Percentiles rank a stretch among this genome's conserved stretches.
Evolutionary conservation across 2,797 vertebrate genomes (phyloP).

Genomic region (Lacerta bilineata): DNA sequence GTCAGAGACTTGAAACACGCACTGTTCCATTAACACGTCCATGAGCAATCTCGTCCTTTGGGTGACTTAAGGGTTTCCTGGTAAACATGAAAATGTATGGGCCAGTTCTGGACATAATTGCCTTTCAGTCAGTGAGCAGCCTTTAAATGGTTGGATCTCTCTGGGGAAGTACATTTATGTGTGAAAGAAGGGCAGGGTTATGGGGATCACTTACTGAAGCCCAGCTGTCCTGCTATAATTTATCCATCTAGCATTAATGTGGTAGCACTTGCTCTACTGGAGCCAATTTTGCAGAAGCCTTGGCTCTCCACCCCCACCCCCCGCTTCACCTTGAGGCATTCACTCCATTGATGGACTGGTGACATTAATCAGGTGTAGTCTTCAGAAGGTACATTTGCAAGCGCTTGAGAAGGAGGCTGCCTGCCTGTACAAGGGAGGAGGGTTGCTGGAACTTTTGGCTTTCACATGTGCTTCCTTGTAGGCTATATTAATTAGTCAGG

Average conservation of each 20-base stretch:
- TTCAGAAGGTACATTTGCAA: constrained; percentile 68
- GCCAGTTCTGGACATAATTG: constrained; percentile 61
- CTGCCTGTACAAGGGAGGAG: constrained; percentile 54
- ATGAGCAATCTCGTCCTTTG: constrained; percentile 51
- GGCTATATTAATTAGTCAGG: constrained; percentile 70
- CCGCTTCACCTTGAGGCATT: constrained; percentile 46
- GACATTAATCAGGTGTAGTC: constrained; percentile 72
- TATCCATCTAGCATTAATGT: constrained; percentile 46
- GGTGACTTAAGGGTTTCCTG: constrained; percentile 61
- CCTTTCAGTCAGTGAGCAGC: constrained; percentile 47
- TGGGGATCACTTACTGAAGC: constrained; percentile 62
- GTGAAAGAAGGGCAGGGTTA: constrained; percentile 58
- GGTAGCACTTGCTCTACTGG: constrained; percentile 22
- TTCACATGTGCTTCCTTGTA: constrained; percentile 62
- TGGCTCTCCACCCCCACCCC: constrained; percentile 56
- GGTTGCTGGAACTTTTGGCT: constrained; percentile 50
- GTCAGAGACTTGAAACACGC: constrained; percentile 39
- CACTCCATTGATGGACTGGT: constrained; percentile 68
- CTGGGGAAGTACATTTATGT: constrained; percentile 61
- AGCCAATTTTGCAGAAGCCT: constrained; percentile 56
- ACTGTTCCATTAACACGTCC: constrained; percentile 46
- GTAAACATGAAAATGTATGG: constrained; percentile 63
- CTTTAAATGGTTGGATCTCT: constrained; percentile 60
- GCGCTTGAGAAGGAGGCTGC: constrained; percentile 51
- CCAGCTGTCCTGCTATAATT: constrained; percentile 58